Evolutionary conservation across 2,888 invertebrate species (phyloP).

Genomic region (Dione juno): DNA sequence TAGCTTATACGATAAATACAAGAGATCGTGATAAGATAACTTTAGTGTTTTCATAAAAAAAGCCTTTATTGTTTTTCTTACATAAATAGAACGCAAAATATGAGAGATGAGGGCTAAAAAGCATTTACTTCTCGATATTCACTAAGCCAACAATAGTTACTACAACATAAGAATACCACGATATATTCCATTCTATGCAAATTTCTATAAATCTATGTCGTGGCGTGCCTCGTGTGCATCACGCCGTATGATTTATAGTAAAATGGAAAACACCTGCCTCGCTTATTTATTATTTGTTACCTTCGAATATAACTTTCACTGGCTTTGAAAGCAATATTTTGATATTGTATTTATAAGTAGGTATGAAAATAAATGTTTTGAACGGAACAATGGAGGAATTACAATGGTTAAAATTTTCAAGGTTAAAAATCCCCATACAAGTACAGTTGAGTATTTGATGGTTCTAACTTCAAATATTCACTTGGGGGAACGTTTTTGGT

Average conservation of each 20-base stretch:
- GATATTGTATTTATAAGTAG: slow-evolving; percentile 1
- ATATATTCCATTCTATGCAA: neutral
- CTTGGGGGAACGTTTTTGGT: no score
- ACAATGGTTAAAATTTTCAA: neutral
- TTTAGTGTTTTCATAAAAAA: no score
- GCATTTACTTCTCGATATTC: no score
- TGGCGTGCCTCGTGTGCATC: slow-evolving; percentile 21
- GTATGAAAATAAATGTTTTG: neutral
- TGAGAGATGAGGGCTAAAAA: no score
- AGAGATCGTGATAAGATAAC: no score
- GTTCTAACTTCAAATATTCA: no score
- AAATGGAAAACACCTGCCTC: slow-evolving; percentile 17
- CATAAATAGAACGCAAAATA: no score
- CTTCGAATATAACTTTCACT: neutral
- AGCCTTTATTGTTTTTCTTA: no score
- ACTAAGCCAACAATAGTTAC: neutral
- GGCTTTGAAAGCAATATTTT: slow-evolving; percentile 15
- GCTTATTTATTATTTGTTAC: slow-evolving; percentile 14
- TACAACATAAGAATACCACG: neutral
- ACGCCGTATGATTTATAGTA: slow-evolving; percentile 12
- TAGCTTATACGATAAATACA: no score
- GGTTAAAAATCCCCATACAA: no score
- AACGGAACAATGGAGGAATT: neutral
- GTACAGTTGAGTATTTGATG: no score
- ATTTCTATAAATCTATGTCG: neutral